phyloP scores from a whole-genome alignment of 1,140 invertebrate species.

The Odontomachus brunneus region DNA sequence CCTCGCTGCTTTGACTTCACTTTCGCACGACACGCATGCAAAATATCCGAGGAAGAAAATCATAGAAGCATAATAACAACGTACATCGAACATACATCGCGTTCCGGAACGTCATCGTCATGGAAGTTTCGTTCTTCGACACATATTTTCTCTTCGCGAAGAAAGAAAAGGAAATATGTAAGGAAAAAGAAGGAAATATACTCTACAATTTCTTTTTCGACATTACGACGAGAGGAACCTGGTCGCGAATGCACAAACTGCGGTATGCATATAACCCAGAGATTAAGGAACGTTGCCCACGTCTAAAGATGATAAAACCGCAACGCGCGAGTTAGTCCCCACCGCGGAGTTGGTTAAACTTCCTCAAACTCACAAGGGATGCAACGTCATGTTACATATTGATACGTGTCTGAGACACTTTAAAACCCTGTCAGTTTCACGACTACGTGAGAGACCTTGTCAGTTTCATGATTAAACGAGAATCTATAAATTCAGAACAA shows the following conservation, averaged over 20 bases:
- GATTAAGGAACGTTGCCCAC: conserved; percentile 1
- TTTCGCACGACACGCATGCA: too few relatives aligned
- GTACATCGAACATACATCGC: too few relatives aligned
- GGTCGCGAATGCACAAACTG: conserved; percentile 16
- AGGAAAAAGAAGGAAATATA: too few relatives aligned
- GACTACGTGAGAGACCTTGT: neutral
- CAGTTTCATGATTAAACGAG: neutral
- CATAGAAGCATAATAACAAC: too few relatives aligned
- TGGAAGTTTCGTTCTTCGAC: too few relatives aligned
- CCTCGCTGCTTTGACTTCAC: too few relatives aligned
- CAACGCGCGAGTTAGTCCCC: neutral
- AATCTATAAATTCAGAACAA: neutral
- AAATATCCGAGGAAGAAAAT: too few relatives aligned
- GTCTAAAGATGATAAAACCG: conserved; percentile 9
- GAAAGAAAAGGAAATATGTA: too few relatives aligned
- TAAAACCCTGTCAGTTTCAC: neutral
- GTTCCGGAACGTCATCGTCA: too few relatives aligned
- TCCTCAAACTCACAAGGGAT: neutral
- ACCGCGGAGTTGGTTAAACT: conserved; percentile 10
- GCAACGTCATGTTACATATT: neutral
- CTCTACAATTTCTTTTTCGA: too few relatives aligned
- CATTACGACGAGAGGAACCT: neutral
- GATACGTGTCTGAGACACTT: neutral
- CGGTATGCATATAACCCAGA: neutral
- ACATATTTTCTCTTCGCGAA: too few relatives aligned